A percentile compares a stretch with the other conserved stretches of the same genome.
Evolutionary conservation across 2,888 invertebrate genomes (phyloP).

Genomic region (Herminia tarsipennalis): DNA sequence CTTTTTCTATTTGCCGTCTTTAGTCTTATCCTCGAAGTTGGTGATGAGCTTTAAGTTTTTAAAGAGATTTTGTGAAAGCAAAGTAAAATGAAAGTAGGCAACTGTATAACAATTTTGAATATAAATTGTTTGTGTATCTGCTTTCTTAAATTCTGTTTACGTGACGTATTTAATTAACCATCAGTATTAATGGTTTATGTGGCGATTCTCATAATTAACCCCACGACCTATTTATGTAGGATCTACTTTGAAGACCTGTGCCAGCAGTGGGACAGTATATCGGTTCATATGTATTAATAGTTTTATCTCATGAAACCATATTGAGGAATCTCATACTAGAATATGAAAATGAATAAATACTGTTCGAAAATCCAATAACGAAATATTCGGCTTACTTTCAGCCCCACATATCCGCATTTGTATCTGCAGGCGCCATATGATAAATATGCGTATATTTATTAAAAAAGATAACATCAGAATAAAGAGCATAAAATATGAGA

Average conservation of each 20-base stretch:
- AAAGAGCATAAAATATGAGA: conserved; percentile 45
- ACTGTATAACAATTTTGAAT: background rate
- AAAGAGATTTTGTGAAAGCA: conserved; percentile 10
- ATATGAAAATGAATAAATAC: too few species aligned
- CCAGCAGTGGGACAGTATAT: too few species aligned
- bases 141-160: too few species aligned
- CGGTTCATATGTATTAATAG: too few species aligned
- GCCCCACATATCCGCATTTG: conserved; percentile 13
- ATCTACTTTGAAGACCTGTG: too few species aligned
- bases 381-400: conserved; percentile 16
- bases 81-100: background rate
- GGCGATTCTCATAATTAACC: too few species aligned
- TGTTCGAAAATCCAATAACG: conserved; percentile 20
- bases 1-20: conserved; percentile 36
- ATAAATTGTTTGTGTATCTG: background rate
- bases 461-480: conserved; percentile 34
- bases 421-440: conserved; percentile 16
- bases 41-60: conserved; percentile 20
- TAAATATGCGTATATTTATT: conserved; percentile 28
- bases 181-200: too few species aligned
- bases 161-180: too few species aligned
- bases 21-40: conserved; percentile 16
- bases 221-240: too few species aligned
- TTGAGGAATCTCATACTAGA: too few species aligned
- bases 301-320: too few species aligned